phyloP scores from a whole-genome alignment of 1,140 invertebrate genomes.

The Cotesia typhae region DNA sequence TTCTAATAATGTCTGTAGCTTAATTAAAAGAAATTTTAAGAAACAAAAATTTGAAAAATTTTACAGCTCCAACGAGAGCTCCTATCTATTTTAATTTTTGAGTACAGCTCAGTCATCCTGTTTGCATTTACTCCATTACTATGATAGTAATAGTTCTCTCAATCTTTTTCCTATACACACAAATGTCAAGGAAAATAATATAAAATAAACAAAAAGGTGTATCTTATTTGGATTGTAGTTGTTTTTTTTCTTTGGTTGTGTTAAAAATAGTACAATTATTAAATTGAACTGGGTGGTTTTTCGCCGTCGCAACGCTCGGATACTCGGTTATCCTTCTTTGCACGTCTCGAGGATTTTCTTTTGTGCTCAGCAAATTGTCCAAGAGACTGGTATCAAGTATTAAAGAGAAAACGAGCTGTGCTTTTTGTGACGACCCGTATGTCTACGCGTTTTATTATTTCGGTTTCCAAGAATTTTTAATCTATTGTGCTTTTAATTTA shows the following conservation, averaged over 20 bases:
- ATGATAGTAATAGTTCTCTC: constrained; percentile 36
- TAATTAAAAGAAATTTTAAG: constrained; percentile 1
- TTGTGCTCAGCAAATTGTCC: constrained; percentile 52
- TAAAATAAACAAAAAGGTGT: constrained; percentile 21
- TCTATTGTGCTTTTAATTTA: too few species aligned
- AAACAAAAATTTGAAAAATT: too few species aligned
- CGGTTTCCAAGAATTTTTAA: too few species aligned
- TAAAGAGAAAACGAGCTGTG: constrained; percentile 37
- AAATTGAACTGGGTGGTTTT: constrained; percentile 54
- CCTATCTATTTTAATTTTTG: constrained; percentile 4
- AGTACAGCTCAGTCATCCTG: constrained; percentile 20
- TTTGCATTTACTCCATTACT: constrained; percentile 35
- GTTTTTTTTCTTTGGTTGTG: too few species aligned
- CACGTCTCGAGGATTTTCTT: constrained; percentile 42
- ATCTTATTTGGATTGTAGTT: too few species aligned
- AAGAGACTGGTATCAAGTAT: constrained; percentile 31
- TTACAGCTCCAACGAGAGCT: background rate
- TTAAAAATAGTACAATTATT: constrained; percentile 48
- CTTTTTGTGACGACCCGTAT: constrained; percentile 45
- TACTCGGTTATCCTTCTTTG: background rate
- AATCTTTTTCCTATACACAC: constrained; percentile 32
- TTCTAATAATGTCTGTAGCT: background rate
- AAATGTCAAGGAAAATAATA: constrained; percentile 39
- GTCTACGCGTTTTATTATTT: too few species aligned
- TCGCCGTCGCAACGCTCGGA: constrained; percentile 42